Conservation (phyloP, 1,140 invertebrate genomes). For the Anastrepha obliqua region DNA sequence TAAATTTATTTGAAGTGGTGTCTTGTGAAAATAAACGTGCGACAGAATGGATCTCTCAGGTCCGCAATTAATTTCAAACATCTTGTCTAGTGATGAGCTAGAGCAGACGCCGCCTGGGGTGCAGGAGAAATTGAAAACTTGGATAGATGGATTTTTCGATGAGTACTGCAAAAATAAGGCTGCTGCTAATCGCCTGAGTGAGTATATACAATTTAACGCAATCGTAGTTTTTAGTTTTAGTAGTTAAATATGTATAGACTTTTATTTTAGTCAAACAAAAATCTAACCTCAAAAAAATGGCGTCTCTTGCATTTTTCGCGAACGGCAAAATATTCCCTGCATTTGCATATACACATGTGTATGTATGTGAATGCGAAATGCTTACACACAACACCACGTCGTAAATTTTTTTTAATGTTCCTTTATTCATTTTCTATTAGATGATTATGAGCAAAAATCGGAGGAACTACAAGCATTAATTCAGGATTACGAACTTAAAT, state of each 20-base stretch:
- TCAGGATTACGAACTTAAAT: constrained; percentile 79
- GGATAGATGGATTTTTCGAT: constrained; percentile 80
- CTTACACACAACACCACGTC: too few relatives aligned
- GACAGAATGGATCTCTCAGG: constrained; percentile 67
- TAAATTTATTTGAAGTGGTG: neutral
- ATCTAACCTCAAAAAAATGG: constrained; percentile 48
- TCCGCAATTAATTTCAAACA: constrained; percentile 64
- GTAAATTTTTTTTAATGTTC: neutral
- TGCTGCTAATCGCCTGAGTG: constrained; percentile 58
- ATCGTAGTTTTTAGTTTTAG: neutral
- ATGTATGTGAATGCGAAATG: neutral
- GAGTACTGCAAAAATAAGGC: constrained; percentile 83
- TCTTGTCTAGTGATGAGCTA: constrained; percentile 66
- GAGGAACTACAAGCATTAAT: constrained; percentile 79
- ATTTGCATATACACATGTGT: neutral
- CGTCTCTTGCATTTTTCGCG: neutral
- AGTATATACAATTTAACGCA: constrained; percentile 23
- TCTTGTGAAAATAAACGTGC: neutral
- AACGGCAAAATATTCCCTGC: neutral
- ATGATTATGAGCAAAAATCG: constrained; percentile 77
- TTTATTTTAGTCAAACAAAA: neutral
- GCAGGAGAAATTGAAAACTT: constrained; percentile 78
- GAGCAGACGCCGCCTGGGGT: constrained; percentile 65
- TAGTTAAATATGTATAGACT: neutral
- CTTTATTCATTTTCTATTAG: constrained; percentile 56